Percentiles rank a stretch among this genome's conserved stretches.
Conservation (phyloP, 2,888 invertebrate genomes). For the Acanthococcus lagerstroemiae region DNA sequence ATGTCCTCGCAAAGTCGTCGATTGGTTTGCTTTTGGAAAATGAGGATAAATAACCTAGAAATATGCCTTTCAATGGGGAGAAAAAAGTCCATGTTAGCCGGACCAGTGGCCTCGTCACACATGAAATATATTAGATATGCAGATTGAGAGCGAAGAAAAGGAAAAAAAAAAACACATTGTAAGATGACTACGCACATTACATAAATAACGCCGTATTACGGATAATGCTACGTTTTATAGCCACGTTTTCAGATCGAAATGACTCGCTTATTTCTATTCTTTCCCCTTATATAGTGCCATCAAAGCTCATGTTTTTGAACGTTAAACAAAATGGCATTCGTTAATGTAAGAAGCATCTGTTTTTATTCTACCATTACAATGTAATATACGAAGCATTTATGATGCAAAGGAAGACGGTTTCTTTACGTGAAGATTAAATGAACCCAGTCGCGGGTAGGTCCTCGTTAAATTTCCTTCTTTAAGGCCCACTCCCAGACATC, state of each 20-base stretch:
- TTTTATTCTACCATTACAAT: too few relatives aligned
- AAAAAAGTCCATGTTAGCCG: neutral
- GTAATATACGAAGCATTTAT: too few relatives aligned
- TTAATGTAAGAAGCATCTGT: constrained; percentile 25
- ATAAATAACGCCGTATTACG: constrained; percentile 25
- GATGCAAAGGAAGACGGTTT: too few relatives aligned
- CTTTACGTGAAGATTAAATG: too few relatives aligned
- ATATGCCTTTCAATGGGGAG: neutral
- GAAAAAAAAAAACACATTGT: constrained; percentile 15
- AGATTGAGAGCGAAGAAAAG: neutral
- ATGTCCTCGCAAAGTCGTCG: neutral
- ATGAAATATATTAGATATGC: constrained; percentile 14
- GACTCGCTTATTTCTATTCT: constrained; percentile 28
- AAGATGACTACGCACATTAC: constrained; percentile 28
- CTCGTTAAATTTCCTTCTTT: too few relatives aligned
- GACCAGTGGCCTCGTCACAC: neutral
- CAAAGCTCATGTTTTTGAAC: constrained; percentile 28
- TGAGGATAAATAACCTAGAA: neutral
- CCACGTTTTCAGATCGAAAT: constrained; percentile 27
- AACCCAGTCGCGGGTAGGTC: too few relatives aligned
- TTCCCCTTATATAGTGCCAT: constrained; percentile 20
- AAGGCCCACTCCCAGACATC: too few relatives aligned
- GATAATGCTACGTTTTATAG: constrained; percentile 26
- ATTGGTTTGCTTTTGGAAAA: neutral
- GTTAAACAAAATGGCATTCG: constrained; percentile 25